Percentiles rank a stretch among this genome's conserved stretches.
These are phyloP conservation scores for Drosophila mojavensis DNA, from an alignment of 1,140 invertebrate species.

Conservation along the genomic window DNA sequence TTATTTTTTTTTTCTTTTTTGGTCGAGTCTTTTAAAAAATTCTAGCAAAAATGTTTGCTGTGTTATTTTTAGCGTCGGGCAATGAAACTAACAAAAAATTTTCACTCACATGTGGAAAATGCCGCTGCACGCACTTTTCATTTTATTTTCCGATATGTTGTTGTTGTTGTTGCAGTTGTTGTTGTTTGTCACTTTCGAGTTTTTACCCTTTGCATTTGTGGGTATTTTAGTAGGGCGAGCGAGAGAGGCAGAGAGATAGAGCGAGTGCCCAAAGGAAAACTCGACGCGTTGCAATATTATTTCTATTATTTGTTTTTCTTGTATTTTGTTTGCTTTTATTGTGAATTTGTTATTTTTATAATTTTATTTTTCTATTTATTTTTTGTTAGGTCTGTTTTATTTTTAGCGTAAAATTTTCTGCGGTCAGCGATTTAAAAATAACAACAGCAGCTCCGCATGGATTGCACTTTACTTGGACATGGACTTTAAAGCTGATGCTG, in stretches of 20 bases:
- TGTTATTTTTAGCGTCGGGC: constrained; percentile 43
- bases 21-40: constrained; percentile 15
- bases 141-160: constrained; percentile 36
- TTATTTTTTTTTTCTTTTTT: not conserved
- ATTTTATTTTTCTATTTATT: not conserved
- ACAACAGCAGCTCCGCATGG: constrained; percentile 64
- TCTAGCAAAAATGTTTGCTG: constrained; percentile 37
- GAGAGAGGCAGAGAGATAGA: too few relatives aligned
- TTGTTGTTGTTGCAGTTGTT: constrained; percentile 40
- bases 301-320: constrained; percentile 42
- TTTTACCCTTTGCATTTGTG: constrained; percentile 72
- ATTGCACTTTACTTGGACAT: constrained; percentile 55
- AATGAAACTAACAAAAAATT: constrained; percentile 33
- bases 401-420: constrained; percentile 67
- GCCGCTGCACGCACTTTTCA: constrained; percentile 45
- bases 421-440: constrained; percentile 78
- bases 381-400: constrained; percentile 58
- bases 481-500: constrained; percentile 29
- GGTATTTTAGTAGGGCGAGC: constrained; percentile 38
- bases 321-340: constrained; percentile 46
- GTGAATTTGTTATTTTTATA: constrained; percentile 21
- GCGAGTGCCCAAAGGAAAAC: constrained; percentile 19
- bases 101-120: constrained; percentile 57
- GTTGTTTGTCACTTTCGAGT: constrained; percentile 71
- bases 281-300: constrained; percentile 38